A percentile compares a stretch with the other conserved stretches of the same genome.
Evolutionary conservation across 1,140 invertebrate species (phyloP).

Genomic region (Pemphigus obesinymphae): DNA sequence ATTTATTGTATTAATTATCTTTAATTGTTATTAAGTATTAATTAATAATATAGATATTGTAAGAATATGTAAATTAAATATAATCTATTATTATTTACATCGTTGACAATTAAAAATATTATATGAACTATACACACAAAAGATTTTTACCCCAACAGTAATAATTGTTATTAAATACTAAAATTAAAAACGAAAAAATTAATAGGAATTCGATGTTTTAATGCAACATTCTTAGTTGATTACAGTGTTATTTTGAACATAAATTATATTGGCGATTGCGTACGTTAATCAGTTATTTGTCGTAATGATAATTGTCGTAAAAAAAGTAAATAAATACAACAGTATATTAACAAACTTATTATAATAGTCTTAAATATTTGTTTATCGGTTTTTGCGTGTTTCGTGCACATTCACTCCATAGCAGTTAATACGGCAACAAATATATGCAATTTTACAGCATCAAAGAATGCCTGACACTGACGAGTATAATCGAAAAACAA

Average conservation of each 20-base stretch:
- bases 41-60: too few species aligned
- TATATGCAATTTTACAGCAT: slow-evolving; percentile 4
- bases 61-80: too few species aligned
- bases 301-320: neutral
- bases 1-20: too few species aligned
- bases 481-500: neutral
- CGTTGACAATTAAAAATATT: too few species aligned
- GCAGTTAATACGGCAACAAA: neutral
- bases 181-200: neutral
- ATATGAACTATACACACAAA: too few species aligned
- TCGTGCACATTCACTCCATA: too few species aligned
- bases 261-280: neutral
- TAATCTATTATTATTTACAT: too few species aligned
- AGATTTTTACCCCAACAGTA: too few species aligned
- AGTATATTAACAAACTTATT: too few species aligned
- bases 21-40: too few species aligned
- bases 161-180: neutral
- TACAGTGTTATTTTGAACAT: neutral
- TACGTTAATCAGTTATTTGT: neutral
- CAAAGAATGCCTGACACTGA: neutral
- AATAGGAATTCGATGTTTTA: neutral
- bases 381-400: too few species aligned
- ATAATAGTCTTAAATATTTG: too few species aligned
- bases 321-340: neutral
- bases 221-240: neutral